Conservation (phyloP, 1,140 invertebrate species). For the Pomacea maculata region DNA sequence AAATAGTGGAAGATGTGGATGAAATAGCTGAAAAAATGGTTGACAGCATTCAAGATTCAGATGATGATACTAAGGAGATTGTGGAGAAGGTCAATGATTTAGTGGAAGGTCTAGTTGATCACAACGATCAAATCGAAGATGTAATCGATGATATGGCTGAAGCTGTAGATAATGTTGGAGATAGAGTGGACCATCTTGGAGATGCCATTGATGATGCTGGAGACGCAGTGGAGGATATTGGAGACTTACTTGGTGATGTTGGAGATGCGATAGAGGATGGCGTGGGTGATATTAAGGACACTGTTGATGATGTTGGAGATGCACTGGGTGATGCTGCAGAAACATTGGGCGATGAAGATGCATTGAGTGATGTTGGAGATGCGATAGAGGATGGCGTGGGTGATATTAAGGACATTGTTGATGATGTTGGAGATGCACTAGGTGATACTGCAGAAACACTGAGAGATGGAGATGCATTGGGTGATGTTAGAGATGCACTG, state of each 20-base stretch:
- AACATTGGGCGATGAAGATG: neutral
- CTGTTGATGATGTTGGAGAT: slow-evolving; percentile 1
- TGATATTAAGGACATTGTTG: neutral
- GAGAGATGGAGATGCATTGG: neutral
- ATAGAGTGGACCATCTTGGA: neutral
- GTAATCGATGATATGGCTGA: neutral
- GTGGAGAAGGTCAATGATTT: slow-evolving; percentile 1
- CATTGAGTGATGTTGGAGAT: slow-evolving; percentile 1
- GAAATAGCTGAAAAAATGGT: neutral
- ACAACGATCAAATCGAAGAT: neutral
- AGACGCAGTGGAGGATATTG: neutral
- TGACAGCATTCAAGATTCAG: neutral
- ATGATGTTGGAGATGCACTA: neutral
- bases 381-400: neutral
- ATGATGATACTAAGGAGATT: neutral
- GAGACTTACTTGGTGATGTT: neutral
- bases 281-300: neutral
- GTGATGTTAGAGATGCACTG: neutral
- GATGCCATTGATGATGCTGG: neutral
- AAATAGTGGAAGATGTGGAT: no score
- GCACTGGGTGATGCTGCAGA: neutral
- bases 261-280: neutral
- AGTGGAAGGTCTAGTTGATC: neutral
- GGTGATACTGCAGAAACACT: neutral
- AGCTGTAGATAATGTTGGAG: neutral